Conservation (phyloP, 2,113 vertebrate genomes). For the Syngnathoides biaculeatus region DNA sequence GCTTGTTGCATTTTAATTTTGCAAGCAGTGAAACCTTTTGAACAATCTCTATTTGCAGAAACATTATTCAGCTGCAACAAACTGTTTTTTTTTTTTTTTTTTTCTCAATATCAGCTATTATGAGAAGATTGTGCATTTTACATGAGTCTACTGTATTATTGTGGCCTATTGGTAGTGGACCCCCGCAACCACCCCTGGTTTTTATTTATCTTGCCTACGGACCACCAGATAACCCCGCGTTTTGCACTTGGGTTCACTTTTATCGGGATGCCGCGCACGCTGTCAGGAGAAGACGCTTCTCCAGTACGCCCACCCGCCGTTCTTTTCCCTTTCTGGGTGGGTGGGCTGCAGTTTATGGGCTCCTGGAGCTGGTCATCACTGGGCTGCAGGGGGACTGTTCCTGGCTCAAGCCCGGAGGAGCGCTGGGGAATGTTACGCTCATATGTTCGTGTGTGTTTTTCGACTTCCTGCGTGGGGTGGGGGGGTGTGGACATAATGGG, state of each 20-base stretch:
- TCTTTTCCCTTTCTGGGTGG: constrained; percentile 42
- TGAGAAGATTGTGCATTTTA: no score
- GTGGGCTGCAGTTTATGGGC: constrained; percentile 62
- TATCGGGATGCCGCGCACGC: not conserved
- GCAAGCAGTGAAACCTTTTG: not conserved
- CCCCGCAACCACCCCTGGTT: not conserved
- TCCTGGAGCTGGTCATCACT: constrained; percentile 61
- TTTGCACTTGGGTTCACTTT: not conserved
- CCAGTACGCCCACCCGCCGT: not conserved
- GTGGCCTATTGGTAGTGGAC: no score
- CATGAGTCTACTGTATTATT: no score
- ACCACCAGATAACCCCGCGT: no score
- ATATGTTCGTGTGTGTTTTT: constrained; percentile 15
- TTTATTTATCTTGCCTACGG: not conserved
- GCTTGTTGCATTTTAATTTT: not conserved
- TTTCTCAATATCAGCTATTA: not conserved
- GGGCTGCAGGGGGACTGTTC: constrained; percentile 49
- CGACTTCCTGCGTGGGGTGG: constrained; percentile 65
- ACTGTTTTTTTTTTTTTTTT: not conserved
- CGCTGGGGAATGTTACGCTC: constrained; percentile 31
- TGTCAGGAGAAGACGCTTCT: constrained; percentile 20
- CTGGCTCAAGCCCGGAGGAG: constrained; percentile 38
- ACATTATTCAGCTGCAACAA: no score
- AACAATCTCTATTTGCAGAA: not conserved
- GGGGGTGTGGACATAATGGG: constrained; percentile 15